These are phyloP conservation scores for Drosophila koepferae DNA, from an alignment of 2,888 invertebrate genomes.

Conservation along the genomic window DNA sequence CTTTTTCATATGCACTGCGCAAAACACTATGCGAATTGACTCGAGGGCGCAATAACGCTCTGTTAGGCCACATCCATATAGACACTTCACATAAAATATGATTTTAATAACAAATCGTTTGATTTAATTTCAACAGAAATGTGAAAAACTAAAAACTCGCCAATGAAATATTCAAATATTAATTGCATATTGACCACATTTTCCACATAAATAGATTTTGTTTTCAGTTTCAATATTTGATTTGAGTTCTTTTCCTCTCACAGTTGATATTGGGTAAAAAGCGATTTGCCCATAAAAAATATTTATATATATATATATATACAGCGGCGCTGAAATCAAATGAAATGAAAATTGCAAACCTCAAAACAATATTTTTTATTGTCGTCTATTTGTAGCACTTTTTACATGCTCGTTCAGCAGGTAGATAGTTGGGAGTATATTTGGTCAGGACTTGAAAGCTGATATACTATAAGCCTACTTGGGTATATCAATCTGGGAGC, in stretches of 20 bases:
- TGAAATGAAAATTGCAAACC: slow-evolving; percentile 40
- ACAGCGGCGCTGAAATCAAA: slow-evolving; percentile 38
- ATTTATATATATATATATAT: background rate
- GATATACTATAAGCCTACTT: no score
- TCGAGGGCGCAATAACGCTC: background rate
- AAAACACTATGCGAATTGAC: slow-evolving; percentile 24
- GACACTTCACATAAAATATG: background rate
- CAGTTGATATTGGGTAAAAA: slow-evolving; percentile 7
- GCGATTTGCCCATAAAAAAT: slow-evolving; percentile 13
- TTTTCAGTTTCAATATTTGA: slow-evolving; percentile 17
- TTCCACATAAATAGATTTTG: slow-evolving; percentile 47
- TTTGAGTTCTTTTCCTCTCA: slow-evolving; percentile 6
- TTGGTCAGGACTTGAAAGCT: background rate
- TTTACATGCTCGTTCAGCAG: background rate
- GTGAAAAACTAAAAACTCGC: background rate
- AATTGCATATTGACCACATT: slow-evolving; percentile 64
- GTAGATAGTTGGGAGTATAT: background rate
- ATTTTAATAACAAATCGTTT: slow-evolving; percentile 19
- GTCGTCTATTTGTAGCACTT: background rate
- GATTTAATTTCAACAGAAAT: slow-evolving; percentile 16
- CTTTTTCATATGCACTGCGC: slow-evolving; percentile 6
- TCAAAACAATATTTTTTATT: slow-evolving; percentile 49
- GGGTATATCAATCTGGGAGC: background rate
- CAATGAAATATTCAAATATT: slow-evolving; percentile 35
- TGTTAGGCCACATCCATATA: background rate